Conservation (phyloP, 2,113 vertebrate genomes). For the Pleuronectes platessa region DNA sequence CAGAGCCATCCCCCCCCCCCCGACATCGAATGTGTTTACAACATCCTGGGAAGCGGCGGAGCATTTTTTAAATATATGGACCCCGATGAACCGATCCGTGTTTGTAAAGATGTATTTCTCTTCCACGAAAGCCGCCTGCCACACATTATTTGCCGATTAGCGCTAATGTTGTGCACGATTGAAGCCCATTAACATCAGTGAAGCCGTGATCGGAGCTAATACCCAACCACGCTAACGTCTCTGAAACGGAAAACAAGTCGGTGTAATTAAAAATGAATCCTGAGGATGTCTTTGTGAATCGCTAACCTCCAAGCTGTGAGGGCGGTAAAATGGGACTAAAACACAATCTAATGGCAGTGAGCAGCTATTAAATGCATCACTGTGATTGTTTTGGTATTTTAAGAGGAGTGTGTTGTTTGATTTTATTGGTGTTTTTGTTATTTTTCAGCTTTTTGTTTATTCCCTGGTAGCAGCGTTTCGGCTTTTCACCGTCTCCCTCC, state of each 20-base stretch:
- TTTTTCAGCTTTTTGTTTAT: conserved; percentile 2
- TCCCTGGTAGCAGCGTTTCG: not conserved
- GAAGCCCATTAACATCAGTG: conserved; percentile 53
- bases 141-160: conserved; percentile 49
- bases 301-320: not conserved
- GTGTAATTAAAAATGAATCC: conserved; percentile 16
- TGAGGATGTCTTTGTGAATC: not conserved
- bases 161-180: conserved; percentile 32
- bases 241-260: conserved; percentile 18
- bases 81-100: too few relatives aligned
- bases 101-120: too few relatives aligned
- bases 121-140: too few relatives aligned
- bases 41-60: too few relatives aligned
- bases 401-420: not conserved
- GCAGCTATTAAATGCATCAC: not conserved
- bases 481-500: not conserved
- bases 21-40: not conserved
- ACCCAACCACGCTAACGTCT: too few relatives aligned
- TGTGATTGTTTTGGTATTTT: not conserved
- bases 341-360: too few relatives aligned
- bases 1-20: too few relatives aligned
- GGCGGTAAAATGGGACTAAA: not conserved
- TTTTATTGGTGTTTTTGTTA: not conserved
- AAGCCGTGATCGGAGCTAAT: conserved; percentile 32
- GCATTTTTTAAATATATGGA: too few relatives aligned